Conservation (phyloP, 2,113 vertebrate genomes). For the Lanius ludovicianus region DNA sequence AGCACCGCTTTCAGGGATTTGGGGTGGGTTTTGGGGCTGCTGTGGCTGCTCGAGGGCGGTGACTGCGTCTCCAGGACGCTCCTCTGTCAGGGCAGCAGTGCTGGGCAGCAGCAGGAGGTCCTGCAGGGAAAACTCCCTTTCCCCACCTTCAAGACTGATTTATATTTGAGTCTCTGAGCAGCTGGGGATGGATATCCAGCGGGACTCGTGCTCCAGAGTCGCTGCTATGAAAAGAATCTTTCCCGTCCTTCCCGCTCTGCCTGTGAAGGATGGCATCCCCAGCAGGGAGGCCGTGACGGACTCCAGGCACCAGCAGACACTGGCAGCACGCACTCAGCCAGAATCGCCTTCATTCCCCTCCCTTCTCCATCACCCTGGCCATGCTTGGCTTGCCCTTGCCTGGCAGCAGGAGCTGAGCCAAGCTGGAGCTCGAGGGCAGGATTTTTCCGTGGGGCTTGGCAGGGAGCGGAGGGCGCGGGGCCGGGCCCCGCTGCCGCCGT, state of each 20-base stretch:
- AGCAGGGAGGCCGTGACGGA: accelerated
- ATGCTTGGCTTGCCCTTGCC: not conserved
- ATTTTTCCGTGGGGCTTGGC: not conserved
- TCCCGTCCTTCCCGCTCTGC: not conserved
- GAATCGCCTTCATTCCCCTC: not conserved
- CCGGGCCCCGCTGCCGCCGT: accelerated
- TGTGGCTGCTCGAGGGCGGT: not conserved
- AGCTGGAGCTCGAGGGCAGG: not conserved
- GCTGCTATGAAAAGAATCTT: not conserved
- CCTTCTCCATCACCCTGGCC: not conserved
- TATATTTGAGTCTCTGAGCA: not conserved
- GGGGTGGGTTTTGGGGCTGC: not conserved
- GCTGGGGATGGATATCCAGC: not conserved
- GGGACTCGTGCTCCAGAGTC: not conserved
- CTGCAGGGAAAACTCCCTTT: not conserved
- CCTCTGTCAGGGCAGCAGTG: not conserved
- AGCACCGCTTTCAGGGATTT: accelerated
- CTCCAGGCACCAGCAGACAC: not conserved
- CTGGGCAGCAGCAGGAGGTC: not conserved
- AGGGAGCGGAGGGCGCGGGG: not conserved
- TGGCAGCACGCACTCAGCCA: accelerated
- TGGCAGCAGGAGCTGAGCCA: not conserved
- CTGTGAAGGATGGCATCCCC: not conserved
- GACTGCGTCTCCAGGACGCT: not conserved
- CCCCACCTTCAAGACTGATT: not conserved